Percentiles rank a stretch among this genome's conserved stretches.
Evolutionary conservation across 2,888 invertebrate genomes (phyloP).

Genomic region (Hanleya hanleyi): DNA sequence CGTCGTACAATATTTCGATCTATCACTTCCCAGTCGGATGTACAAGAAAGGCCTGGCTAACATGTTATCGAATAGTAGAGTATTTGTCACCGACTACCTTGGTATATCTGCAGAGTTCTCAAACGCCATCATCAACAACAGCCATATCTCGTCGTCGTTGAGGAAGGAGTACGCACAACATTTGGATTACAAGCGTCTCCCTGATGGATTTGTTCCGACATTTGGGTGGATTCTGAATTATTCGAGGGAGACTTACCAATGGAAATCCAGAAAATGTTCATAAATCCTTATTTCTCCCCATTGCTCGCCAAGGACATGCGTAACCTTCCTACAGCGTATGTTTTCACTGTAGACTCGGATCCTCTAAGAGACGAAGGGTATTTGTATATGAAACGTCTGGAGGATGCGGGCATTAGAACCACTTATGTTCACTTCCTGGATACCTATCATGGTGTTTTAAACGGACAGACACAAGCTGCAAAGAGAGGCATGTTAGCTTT

Average conservation of each 20-base stretch:
- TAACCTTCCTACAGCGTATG: not conserved
- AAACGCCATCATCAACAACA: not conserved
- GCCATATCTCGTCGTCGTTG: not conserved
- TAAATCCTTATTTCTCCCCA: not conserved
- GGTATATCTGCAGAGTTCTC: not conserved
- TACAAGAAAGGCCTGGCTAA: not conserved
- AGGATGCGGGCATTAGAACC: not conserved
- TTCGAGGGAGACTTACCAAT: not conserved
- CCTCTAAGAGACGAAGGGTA: constrained; percentile 1
- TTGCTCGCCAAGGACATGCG: not conserved
- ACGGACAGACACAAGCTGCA: no score
- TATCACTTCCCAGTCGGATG: not conserved
- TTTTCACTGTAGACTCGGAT: not conserved
- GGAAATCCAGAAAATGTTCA: not conserved
- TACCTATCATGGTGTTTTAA: not conserved
- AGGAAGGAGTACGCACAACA: not conserved
- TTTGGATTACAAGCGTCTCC: not conserved
- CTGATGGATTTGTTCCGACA: not conserved
- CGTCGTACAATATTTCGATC: not conserved
- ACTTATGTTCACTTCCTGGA: not conserved
- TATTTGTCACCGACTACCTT: not conserved
- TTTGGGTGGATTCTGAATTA: not conserved
- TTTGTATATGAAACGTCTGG: constrained; percentile 4
- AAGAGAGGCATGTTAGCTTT: no score
- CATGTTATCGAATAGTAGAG: not conserved